A percentile compares a stretch with the other conserved stretches of the same genome.
Conservation (phyloP, 2,797 vertebrate genomes). For the Betta splendens region DNA sequence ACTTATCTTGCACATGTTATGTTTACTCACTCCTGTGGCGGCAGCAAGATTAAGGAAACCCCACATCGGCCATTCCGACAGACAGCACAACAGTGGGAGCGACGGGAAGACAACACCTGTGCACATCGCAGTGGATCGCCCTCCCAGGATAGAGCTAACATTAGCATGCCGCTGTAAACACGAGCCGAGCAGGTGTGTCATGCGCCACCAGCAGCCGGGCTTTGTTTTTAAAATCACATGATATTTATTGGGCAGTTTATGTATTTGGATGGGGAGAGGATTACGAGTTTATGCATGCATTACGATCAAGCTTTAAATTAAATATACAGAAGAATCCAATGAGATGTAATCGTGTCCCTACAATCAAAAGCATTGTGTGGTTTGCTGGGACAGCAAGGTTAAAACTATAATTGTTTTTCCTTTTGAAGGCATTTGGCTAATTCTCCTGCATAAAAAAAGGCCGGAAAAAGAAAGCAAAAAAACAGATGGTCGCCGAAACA, state of each 20-base stretch:
- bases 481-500: slow-evolving; percentile 85
- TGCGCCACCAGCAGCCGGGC: slow-evolving; percentile 24
- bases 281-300: neutral
- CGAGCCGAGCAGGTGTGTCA: slow-evolving; percentile 59
- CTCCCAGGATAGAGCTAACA: slow-evolving; percentile 54
- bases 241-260: slow-evolving; percentile 10
- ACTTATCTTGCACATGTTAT: slow-evolving; percentile 40
- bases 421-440: slow-evolving; percentile 69
- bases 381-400: slow-evolving; percentile 57
- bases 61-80: slow-evolving; percentile 30
- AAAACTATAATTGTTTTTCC: slow-evolving; percentile 77
- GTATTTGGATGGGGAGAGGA: slow-evolving; percentile 1
- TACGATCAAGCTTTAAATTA: neutral
- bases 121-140: slow-evolving; percentile 48
- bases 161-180: slow-evolving; percentile 57
- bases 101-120: slow-evolving; percentile 65
- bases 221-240: slow-evolving; percentile 31
- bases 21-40: slow-evolving; percentile 38
- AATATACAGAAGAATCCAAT: neutral
- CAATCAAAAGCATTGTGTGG: slow-evolving; percentile 20
- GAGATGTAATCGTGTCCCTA: slow-evolving; percentile 10
- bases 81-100: slow-evolving; percentile 35
- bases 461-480: slow-evolving; percentile 1
- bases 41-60: slow-evolving; percentile 52
- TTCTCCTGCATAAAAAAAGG: slow-evolving; percentile 46